A percentile compares a stretch with the other conserved stretches of the same genome.
phyloP scores from a whole-genome alignment of 30 jellyfish, hydroid and myxozoan genomes.

The Aurelia sp. region DNA sequence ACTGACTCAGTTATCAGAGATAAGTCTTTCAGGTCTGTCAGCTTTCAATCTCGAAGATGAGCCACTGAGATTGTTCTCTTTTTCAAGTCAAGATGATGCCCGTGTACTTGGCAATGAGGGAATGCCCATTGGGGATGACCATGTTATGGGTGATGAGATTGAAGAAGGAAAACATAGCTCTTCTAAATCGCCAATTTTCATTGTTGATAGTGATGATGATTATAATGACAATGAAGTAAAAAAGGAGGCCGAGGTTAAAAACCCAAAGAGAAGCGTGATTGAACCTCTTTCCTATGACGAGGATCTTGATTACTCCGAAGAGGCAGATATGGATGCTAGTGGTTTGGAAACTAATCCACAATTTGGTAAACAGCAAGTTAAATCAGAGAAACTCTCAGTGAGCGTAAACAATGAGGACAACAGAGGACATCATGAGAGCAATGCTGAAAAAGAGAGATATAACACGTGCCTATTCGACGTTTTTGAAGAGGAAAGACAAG shows the following conservation, averaged over 20 bases:
- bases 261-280: conserved; percentile 8
- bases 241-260: neutral
- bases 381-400: neutral
- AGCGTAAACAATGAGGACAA: too few relatives aligned
- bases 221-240: neutral
- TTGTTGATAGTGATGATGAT: conserved; percentile 10
- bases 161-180: neutral
- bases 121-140: too few relatives aligned
- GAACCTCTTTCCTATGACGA: conserved; percentile 34
- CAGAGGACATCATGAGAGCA: too few relatives aligned
- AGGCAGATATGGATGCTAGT: neutral
- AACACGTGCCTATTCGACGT: neutral
- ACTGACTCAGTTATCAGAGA: neutral
- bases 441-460: too few relatives aligned
- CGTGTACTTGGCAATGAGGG: too few relatives aligned
- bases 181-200: neutral
- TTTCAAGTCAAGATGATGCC: conserved; percentile 24
- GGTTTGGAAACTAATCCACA: neutral
- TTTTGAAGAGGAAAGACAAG: neutral
- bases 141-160: too few relatives aligned
- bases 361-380: neutral
- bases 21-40: conserved; percentile 8
- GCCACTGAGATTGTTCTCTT: conserved; percentile 2
- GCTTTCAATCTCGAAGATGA: conserved; percentile 1
- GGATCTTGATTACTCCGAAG: conserved; percentile 40